Percentiles rank a stretch among this genome's conserved stretches.
Evolutionary conservation across 2,888 invertebrate genomes (phyloP).

Genomic region (Andrena trimmerana): DNA sequence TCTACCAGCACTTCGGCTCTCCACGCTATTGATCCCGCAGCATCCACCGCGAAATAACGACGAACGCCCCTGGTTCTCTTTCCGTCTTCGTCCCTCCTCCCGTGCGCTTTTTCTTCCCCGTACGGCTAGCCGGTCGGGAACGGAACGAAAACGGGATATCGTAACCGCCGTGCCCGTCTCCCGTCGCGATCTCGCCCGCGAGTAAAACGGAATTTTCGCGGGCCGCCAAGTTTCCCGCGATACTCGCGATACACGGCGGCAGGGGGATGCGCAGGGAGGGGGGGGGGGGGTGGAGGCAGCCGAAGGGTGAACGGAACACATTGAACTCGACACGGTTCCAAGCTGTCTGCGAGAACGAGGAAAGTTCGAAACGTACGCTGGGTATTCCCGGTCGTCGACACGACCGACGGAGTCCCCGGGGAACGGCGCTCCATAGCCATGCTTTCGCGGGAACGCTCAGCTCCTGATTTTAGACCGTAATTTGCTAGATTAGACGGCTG

Average conservation of each 20-base stretch:
- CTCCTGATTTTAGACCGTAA: constrained; percentile 38
- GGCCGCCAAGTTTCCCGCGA: constrained; percentile 10
- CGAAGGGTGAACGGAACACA: constrained; percentile 31
- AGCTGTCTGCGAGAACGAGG: constrained; percentile 55
- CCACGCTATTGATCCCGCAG: constrained; percentile 85
- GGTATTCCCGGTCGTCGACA: constrained; percentile 62
- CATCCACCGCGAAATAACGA: constrained; percentile 85
- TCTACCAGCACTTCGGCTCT: constrained; percentile 80
- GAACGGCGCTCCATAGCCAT: constrained; percentile 51
- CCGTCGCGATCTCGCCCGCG: constrained; percentile 23
- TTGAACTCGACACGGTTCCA: constrained; percentile 59
- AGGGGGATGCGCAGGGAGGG: background rate
- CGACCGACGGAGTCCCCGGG: constrained; percentile 48
- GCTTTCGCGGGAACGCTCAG: constrained; percentile 20
- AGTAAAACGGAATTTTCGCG: constrained; percentile 38
- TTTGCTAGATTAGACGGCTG: constrained; percentile 41
- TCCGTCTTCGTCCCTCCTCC: constrained; percentile 28
- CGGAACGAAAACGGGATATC: constrained; percentile 34
- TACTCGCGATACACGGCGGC: background rate
- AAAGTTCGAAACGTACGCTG: constrained; percentile 46
- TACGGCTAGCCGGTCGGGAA: constrained; percentile 40
- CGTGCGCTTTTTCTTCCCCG: constrained; percentile 34
- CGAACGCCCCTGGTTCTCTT: constrained; percentile 79
- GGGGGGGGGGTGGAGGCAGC: background rate
- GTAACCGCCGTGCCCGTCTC: constrained; percentile 38